Evolutionary conservation across 1,140 invertebrate genomes (phyloP).

Genomic region (Choristoneura fumiferana): DNA sequence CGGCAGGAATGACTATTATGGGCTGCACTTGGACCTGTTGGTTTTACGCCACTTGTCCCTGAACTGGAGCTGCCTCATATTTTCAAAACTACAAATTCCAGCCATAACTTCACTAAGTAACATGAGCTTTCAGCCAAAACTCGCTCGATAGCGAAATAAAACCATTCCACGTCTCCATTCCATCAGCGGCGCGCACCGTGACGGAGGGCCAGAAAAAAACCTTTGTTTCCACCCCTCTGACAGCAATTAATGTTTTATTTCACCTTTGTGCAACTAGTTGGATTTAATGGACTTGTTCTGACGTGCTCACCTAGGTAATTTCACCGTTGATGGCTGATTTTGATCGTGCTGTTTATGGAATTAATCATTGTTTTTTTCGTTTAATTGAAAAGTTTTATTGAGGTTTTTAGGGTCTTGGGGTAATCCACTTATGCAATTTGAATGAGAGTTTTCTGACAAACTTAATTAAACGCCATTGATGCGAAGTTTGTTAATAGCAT

Average conservation of each 20-base stretch:
- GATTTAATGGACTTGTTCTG: neutral
- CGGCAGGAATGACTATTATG: too few relatives aligned
- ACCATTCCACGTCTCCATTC: neutral
- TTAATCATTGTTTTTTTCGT: too few relatives aligned
- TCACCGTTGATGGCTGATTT: neutral
- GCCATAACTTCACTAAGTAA: neutral
- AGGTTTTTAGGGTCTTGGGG: too few relatives aligned
- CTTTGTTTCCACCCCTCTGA: conserved; percentile 10
- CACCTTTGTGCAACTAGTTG: conserved; percentile 6
- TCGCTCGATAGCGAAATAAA: conserved; percentile 3
- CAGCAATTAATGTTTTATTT: conserved; percentile 18
- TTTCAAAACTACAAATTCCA: too few relatives aligned
- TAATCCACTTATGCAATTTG: too few relatives aligned
- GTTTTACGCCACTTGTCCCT: too few relatives aligned
- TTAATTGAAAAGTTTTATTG: too few relatives aligned
- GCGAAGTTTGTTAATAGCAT: too few relatives aligned
- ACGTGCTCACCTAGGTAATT: neutral
- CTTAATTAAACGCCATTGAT: too few relatives aligned
- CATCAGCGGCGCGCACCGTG: conserved; percentile 3
- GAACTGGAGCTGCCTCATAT: too few relatives aligned
- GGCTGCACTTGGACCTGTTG: too few relatives aligned
- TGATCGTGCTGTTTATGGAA: neutral
- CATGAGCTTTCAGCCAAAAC: neutral
- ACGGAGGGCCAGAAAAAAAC: conserved; percentile 6
- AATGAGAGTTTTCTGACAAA: too few relatives aligned